A percentile compares a stretch with the other conserved stretches of the same genome.
These are phyloP conservation scores for Rhagonycha fulva DNA, from an alignment of 2,888 invertebrate species.

Conservation along the genomic window DNA sequence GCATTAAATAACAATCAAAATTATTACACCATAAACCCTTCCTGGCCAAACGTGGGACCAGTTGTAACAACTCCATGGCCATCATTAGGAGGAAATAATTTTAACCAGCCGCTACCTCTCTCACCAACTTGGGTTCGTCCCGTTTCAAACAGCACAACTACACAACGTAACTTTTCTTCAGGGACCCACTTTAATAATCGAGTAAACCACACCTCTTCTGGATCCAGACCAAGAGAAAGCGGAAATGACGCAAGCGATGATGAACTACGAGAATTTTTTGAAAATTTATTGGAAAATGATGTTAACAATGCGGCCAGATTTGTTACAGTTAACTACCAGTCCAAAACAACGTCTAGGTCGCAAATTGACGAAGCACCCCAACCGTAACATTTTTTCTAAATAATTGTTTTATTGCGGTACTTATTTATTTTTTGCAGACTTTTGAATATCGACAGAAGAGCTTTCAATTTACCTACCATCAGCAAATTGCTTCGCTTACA, in stretches of 20 bases:
- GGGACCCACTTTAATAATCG: not conserved
- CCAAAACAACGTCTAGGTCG: slow-evolving; percentile 71
- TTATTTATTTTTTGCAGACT: slow-evolving; percentile 61
- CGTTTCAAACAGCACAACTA: not conserved
- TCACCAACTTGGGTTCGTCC: not conserved
- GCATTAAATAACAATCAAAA: slow-evolving; percentile 19
- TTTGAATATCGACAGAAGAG: slow-evolving; percentile 65
- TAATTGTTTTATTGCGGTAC: not conserved
- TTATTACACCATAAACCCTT: not conserved
- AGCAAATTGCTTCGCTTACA: slow-evolving; percentile 73
- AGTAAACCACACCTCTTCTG: not conserved
- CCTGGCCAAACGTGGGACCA: slow-evolving; percentile 1
- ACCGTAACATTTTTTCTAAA: slow-evolving; percentile 62
- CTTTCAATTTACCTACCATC: slow-evolving; percentile 72
- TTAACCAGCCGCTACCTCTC: slow-evolving; percentile 4
- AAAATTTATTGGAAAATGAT: slow-evolving; percentile 73
- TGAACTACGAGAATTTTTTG: slow-evolving; percentile 67
- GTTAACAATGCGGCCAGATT: slow-evolving; percentile 72
- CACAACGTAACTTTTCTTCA: not conserved
- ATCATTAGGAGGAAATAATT: slow-evolving; percentile 34
- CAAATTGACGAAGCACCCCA: slow-evolving; percentile 72
- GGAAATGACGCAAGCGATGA: slow-evolving; percentile 36
- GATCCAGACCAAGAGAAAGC: not conserved
- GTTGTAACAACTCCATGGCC: slow-evolving; percentile 41
- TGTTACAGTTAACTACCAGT: slow-evolving; percentile 75